Evolutionary conservation across 1,140 invertebrate species (phyloP).

Genomic region (Tetranychus urticae): DNA sequence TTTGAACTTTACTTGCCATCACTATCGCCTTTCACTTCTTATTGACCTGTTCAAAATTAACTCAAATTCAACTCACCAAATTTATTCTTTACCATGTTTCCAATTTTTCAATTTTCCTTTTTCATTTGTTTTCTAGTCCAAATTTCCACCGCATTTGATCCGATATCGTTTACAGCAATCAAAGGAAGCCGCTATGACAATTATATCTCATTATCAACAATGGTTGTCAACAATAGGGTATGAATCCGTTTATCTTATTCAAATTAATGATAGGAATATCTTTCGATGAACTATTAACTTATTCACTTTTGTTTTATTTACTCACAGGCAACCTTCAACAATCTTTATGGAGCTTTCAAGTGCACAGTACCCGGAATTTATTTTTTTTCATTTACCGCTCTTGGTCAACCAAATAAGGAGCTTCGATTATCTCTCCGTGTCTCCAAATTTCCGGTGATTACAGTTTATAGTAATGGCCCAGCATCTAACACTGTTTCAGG

Average conservation of each 20-base stretch:
- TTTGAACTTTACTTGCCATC: too few species aligned
- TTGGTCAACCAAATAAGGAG: neutral
- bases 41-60: neutral
- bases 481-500: neutral
- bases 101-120: neutral
- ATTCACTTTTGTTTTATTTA: neutral
- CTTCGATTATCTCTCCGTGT: conserved; percentile 4
- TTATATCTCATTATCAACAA: conserved; percentile 1
- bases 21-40: too few species aligned
- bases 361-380: conserved; percentile 7
- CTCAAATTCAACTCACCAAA: neutral
- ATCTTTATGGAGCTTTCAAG: conserved; percentile 3
- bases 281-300: neutral
- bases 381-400: conserved; percentile 4
- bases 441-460: conserved; percentile 4
- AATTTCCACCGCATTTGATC: neutral
- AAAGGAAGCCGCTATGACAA: neutral
- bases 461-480: neutral
- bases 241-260: neutral
- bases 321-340: neutral
- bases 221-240: neutral
- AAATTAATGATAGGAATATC: neutral
- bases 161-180: conserved; percentile 1
- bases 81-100: neutral
- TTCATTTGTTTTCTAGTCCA: neutral